These are phyloP conservation scores for Cydia fagiglandana DNA, from an alignment of 1,140 invertebrate genomes.

Conservation along the genomic window DNA sequence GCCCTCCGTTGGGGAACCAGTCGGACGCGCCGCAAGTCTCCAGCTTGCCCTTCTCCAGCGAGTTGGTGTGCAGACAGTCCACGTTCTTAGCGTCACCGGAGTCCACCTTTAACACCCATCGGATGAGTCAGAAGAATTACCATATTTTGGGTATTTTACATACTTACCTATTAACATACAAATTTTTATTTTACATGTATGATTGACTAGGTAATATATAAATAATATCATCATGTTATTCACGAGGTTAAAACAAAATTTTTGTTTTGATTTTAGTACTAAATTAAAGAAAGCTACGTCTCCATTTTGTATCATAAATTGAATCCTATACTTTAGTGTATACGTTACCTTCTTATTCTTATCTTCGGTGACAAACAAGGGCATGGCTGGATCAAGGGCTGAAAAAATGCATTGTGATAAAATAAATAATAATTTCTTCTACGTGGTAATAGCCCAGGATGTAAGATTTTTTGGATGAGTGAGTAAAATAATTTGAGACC, in stretches of 20 bases:
- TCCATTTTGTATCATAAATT: too few relatives aligned
- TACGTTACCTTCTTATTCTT: slow-evolving; percentile 52
- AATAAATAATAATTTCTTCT: too few relatives aligned
- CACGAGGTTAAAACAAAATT: not conserved
- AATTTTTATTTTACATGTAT: too few relatives aligned
- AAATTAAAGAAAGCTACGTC: not conserved
- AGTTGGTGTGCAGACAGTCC: slow-evolving; percentile 84
- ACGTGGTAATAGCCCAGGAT: too few relatives aligned
- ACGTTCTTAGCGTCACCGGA: slow-evolving; percentile 81
- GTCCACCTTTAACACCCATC: slow-evolving; percentile 67
- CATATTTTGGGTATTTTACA: too few relatives aligned
- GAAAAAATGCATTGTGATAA: slow-evolving; percentile 5
- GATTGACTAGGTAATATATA: too few relatives aligned
- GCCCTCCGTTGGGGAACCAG: slow-evolving; percentile 83
- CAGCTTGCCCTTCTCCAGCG: slow-evolving; percentile 78
- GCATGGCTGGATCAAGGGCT: slow-evolving; percentile 83
- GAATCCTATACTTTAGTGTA: not conserved
- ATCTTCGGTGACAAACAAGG: slow-evolving; percentile 77
- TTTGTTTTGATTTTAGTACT: not conserved
- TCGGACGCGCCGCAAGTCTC: slow-evolving; percentile 80
- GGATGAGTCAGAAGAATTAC: too few relatives aligned
- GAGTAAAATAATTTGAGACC: too few relatives aligned
- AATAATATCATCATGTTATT: too few relatives aligned
- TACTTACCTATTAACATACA: too few relatives aligned
- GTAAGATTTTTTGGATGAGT: too few relatives aligned